A percentile compares a stretch with the other conserved stretches of the same genome.
phyloP scores from a whole-genome alignment of 2,888 invertebrate species.

The Diadegma fenestrale region DNA sequence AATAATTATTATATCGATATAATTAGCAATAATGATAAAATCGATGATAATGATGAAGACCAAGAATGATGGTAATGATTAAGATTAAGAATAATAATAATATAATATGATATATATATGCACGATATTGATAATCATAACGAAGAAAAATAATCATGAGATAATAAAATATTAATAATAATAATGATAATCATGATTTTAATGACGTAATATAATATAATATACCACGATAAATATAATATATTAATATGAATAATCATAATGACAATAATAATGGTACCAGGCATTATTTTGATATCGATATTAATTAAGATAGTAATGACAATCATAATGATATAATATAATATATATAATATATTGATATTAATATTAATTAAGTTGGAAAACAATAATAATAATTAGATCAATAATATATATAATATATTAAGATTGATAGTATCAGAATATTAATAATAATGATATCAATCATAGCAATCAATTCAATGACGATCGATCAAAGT shows the following conservation, averaged over 20 bases:
- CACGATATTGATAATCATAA: no score
- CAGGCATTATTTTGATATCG: no score
- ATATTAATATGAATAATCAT: no score
- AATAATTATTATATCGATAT: constrained; percentile 60
- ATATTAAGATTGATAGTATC: no score
- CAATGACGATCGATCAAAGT: constrained; percentile 82
- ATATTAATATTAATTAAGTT: no score
- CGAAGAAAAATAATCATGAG: constrained; percentile 66
- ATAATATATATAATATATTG: no score
- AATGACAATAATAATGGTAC: no score
- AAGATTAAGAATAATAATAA: background rate
- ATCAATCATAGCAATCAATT: constrained; percentile 71
- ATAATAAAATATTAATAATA: constrained; percentile 63
- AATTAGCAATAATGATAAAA: constrained; percentile 69
- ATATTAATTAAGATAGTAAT: no score
- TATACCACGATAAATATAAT: no score
- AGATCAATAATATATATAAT: background rate
- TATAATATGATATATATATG: no score
- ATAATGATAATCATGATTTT: constrained; percentile 57
- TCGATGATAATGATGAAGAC: constrained; percentile 59
- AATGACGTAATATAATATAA: no score
- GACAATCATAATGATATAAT: no score
- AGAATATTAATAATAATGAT: constrained; percentile 67
- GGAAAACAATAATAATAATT: constrained; percentile 14
- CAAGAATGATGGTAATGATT: constrained; percentile 67